Conservation (phyloP, 2,113 vertebrate genomes). For the Odontesthes bonariensis region DNA sequence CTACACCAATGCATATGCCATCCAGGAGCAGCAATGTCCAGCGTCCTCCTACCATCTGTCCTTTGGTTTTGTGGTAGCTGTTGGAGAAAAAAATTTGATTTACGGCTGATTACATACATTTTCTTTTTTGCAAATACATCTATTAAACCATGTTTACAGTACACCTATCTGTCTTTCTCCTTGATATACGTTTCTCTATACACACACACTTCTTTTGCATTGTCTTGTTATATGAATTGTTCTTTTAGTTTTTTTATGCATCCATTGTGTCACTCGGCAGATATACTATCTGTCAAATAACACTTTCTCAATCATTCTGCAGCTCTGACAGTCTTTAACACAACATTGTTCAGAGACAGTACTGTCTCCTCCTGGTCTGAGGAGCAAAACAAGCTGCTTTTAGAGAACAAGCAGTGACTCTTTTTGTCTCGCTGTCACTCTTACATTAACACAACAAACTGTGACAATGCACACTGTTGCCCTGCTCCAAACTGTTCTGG, state of each 20-base stretch:
- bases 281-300: constrained; percentile 21
- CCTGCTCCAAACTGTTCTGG: background rate
- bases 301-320: constrained; percentile 1
- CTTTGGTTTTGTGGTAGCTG: too few species aligned
- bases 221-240: background rate
- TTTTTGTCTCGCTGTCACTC: constrained; percentile 29
- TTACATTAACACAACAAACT: constrained; percentile 23
- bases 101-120: too few species aligned
- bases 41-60: too few species aligned
- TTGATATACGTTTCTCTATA: too few species aligned
- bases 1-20: constrained; percentile 9
- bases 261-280: constrained; percentile 3
- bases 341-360: constrained; percentile 23
- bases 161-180: background rate
- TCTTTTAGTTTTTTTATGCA: background rate
- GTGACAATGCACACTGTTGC: constrained; percentile 2
- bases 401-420: constrained; percentile 22
- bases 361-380: constrained; percentile 2
- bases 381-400: constrained; percentile 10
- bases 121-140: background rate
- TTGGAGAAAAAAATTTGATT: too few species aligned
- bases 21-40: constrained; percentile 26
- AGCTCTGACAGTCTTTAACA: constrained; percentile 28
- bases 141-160: background rate
- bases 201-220: background rate